Conservation (phyloP, 1,140 invertebrate genomes). For the Drosophila bipectinata region DNA sequence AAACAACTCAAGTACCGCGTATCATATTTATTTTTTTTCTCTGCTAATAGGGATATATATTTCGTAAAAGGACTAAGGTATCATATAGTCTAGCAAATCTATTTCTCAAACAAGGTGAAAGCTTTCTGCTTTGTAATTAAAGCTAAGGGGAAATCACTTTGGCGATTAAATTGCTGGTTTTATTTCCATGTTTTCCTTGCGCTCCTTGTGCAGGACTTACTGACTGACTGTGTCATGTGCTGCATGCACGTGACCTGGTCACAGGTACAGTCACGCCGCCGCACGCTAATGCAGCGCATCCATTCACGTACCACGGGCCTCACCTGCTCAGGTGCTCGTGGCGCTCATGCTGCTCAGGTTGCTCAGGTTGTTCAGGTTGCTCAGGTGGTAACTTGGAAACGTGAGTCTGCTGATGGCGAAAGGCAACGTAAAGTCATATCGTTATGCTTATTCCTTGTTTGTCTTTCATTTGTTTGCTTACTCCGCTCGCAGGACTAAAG, state of each 20-base stretch:
- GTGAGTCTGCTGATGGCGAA: conserved; percentile 20
- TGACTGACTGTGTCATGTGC: conserved; percentile 18
- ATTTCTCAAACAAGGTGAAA: not conserved
- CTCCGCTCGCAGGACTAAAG: conserved; percentile 10
- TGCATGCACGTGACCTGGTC: conserved; percentile 50
- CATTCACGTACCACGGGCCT: conserved; percentile 1
- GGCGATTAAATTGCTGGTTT: conserved; percentile 44
- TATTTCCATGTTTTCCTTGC: conserved; percentile 8
- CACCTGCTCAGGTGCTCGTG: conserved; percentile 5
- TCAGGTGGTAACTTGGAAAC: conserved; percentile 10
- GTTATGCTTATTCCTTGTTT: conserved; percentile 65
- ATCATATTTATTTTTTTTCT: too few relatives aligned
- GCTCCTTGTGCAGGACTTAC: not conserved
- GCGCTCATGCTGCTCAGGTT: not conserved
- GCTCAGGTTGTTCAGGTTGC: not conserved
- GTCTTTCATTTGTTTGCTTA: conserved; percentile 44
- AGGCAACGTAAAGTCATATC: conserved; percentile 61
- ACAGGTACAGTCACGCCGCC: conserved; percentile 32
- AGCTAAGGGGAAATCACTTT: conserved; percentile 42
- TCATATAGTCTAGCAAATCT: not conserved
- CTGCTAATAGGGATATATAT: too few relatives aligned
- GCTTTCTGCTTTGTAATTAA: conserved; percentile 52
- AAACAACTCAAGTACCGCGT: too few relatives aligned
- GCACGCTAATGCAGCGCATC: conserved; percentile 24
- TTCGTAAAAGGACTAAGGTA: not conserved